Evolutionary conservation across 2,113 vertebrate genomes (phyloP).

Genomic region (Indicator maculatus): DNA sequence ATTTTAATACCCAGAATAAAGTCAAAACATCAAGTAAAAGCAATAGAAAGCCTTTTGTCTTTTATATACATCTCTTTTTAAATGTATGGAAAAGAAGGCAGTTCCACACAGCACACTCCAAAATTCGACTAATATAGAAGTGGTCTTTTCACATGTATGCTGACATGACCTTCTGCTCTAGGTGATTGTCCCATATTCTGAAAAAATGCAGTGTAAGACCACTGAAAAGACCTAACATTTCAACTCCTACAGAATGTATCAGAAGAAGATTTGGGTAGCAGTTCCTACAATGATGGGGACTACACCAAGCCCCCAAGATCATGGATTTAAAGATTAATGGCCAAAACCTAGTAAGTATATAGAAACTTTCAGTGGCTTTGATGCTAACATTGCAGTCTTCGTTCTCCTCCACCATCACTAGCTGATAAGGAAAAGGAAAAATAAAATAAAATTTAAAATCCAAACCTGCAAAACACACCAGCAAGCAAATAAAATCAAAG

Average conservation of each 20-base stretch:
- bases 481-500: background rate
- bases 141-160: background rate
- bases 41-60: background rate
- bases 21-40: background rate
- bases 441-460: background rate
- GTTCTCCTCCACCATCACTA: background rate
- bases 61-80: background rate
- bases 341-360: background rate
- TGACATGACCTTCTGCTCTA: background rate
- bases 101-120: background rate
- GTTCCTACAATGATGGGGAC: background rate
- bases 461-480: background rate
- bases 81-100: background rate
- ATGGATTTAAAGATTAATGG: background rate
- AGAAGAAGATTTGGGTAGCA: background rate
- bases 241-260: background rate
- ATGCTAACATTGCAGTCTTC: background rate
- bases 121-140: background rate
- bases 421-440: background rate
- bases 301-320: background rate
- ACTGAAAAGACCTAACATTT: background rate
- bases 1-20: background rate
- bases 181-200: background rate
- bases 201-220: background rate
- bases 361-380: background rate